These are phyloP conservation scores for Stenurella melanura DNA, from an alignment of 2,888 invertebrate species.

Conservation along the genomic window DNA sequence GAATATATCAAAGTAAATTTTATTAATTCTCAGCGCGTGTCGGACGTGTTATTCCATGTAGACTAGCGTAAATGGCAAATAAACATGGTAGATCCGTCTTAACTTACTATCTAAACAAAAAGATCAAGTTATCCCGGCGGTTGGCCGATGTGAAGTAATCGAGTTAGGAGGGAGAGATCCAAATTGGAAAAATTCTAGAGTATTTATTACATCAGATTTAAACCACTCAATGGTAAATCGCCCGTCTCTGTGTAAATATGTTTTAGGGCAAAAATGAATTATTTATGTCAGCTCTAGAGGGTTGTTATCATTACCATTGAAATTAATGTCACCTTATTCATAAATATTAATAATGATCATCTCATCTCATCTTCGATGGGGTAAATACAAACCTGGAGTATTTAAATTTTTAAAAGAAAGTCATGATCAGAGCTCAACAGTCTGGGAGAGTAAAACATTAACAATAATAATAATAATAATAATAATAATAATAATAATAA, in stretches of 20 bases:
- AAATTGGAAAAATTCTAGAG: slow-evolving; percentile 47
- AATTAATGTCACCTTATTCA: neutral
- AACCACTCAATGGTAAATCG: slow-evolving; percentile 50
- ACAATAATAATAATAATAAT: too few relatives aligned
- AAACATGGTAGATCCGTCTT: slow-evolving; percentile 71
- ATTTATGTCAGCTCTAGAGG: neutral
- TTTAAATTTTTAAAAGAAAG: too few relatives aligned
- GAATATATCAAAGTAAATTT: slow-evolving; percentile 35
- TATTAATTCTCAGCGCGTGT: slow-evolving; percentile 54
- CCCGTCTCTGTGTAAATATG: slow-evolving; percentile 40
- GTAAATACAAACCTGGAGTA: too few relatives aligned
- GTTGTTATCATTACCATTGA: neutral
- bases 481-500: too few relatives aligned
- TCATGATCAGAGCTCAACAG: too few relatives aligned
- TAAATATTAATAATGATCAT: too few relatives aligned
- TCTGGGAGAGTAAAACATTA: too few relatives aligned
- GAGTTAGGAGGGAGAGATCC: slow-evolving; percentile 63
- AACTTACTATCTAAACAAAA: slow-evolving; percentile 71
- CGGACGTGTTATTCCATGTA: slow-evolving; percentile 55
- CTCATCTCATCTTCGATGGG: too few relatives aligned
- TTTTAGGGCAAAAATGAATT: slow-evolving; percentile 16
- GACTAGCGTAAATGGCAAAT: slow-evolving; percentile 67
- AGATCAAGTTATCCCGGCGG: slow-evolving; percentile 68
- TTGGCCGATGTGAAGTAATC: slow-evolving; percentile 64
- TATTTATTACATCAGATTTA: slow-evolving; percentile 53